phyloP scores from a whole-genome alignment of 1,140 invertebrate species.

The Berghia stephanieae region DNA sequence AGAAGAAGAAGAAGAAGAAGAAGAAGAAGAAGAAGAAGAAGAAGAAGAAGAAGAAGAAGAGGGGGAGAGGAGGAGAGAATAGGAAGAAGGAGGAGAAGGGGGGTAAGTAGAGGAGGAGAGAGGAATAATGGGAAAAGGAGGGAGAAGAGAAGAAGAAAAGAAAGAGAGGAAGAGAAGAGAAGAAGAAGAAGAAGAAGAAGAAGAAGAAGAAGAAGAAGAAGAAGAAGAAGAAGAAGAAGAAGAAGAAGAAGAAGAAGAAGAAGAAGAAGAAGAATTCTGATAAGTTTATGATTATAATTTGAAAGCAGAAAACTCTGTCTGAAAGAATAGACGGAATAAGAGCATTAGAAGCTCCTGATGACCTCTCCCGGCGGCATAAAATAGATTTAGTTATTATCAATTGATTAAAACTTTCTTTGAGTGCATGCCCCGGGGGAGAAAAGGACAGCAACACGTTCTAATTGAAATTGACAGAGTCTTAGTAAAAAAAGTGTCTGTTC shows the following conservation, averaged over 20 bases:
- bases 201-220: neutral
- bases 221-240: neutral
- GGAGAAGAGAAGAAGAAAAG: neutral
- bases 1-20: neutral
- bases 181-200: conserved; percentile 11
- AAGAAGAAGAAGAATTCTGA: neutral
- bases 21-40: neutral
- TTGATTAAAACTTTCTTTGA: too few species aligned
- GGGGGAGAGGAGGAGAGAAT: neutral
- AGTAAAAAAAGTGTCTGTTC: too few species aligned
- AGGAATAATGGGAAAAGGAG: neutral
- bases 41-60: neutral
- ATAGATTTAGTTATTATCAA: too few species aligned
- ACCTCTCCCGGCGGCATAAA: too few species aligned
- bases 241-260: neutral
- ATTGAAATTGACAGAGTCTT: too few species aligned
- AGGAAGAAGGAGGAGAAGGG: neutral
- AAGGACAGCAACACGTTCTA: too few species aligned
- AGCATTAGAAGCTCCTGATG: too few species aligned
- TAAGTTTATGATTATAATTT: neutral
- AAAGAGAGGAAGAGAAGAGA: neutral
- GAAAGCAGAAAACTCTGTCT: too few species aligned
- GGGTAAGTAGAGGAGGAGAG: neutral
- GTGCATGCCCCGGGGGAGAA: too few species aligned
- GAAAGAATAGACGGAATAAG: too few species aligned